A percentile compares a stretch with the other conserved stretches of the same genome.
phyloP scores from a whole-genome alignment of 2,888 invertebrate genomes.

The Trissolcus brochymenae region DNA sequence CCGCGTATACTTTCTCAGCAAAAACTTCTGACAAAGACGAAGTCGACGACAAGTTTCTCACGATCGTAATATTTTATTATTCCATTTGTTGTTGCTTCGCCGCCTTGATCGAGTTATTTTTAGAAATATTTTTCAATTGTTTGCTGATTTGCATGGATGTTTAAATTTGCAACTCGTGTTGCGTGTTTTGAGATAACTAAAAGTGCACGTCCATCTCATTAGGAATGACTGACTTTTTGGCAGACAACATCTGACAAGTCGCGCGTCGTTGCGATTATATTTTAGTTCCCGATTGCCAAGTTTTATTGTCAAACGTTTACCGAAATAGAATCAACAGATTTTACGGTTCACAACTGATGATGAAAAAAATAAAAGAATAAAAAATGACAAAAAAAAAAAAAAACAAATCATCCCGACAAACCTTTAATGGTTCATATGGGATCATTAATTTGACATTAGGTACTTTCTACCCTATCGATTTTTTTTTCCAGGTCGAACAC shows the following conservation, averaged over 20 bases:
- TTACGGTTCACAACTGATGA: background rate
- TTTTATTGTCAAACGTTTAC: constrained; percentile 1
- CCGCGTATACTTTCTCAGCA: background rate
- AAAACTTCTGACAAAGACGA: background rate
- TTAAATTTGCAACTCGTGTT: background rate
- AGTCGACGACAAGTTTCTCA: background rate
- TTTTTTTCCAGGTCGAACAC: background rate
- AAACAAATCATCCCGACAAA: no score
- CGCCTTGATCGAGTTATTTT: no score
- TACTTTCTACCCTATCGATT: background rate
- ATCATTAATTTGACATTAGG: no score
- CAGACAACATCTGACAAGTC: constrained; percentile 11
- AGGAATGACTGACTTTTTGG: constrained; percentile 17
- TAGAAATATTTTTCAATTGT: no score
- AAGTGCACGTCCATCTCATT: background rate
- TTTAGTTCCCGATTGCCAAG: constrained; percentile 17
- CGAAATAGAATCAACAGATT: constrained; percentile 11
- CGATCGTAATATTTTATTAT: background rate
- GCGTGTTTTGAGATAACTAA: background rate
- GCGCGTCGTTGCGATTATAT: constrained; percentile 9
- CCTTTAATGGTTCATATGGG: no score
- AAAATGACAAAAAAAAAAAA: no score
- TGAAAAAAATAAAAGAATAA: no score
- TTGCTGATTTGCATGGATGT: background rate
- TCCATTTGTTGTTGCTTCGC: no score